Evolutionary conservation across 2,113 vertebrate species (phyloP).

Genomic region (Oenanthe melanoleuca): DNA sequence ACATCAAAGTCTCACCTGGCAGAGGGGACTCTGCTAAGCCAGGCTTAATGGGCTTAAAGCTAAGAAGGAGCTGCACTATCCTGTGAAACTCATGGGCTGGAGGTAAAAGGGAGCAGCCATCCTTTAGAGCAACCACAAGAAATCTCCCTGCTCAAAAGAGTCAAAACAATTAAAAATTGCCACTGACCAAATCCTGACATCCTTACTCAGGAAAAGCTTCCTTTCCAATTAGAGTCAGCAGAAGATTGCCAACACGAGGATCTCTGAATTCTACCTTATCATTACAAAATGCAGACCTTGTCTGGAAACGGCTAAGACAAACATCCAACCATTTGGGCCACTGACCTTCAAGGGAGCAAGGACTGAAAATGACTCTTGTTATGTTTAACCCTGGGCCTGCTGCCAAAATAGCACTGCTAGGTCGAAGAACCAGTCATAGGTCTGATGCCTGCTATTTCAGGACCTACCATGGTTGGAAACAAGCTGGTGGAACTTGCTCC

Average conservation of each 20-base stretch:
- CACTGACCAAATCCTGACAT: neutral
- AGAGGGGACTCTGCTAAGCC: neutral
- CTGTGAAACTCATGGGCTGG: neutral
- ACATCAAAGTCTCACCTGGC: neutral
- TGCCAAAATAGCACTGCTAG: slow-evolving; percentile 55
- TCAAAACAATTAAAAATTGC: neutral
- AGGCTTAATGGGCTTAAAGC: neutral
- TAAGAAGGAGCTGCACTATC: neutral
- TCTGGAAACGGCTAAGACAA: slow-evolving; percentile 50
- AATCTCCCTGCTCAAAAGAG: neutral
- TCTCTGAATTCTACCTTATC: neutral
- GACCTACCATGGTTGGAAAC: slow-evolving; percentile 22
- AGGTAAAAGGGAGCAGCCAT: neutral
- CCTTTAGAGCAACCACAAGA: neutral
- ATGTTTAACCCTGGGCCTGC: slow-evolving; percentile 64
- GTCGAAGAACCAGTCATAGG: slow-evolving; percentile 22
- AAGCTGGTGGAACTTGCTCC: slow-evolving; percentile 35
- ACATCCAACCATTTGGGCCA: slow-evolving; percentile 59
- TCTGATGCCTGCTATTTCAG: slow-evolving; percentile 54
- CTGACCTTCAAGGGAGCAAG: slow-evolving; percentile 59
- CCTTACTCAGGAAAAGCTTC: neutral
- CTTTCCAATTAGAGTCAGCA: neutral
- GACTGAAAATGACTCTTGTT: slow-evolving; percentile 61
- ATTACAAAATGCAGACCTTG: slow-evolving; percentile 57
- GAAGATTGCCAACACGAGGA: neutral